Percentiles rank a stretch among this genome's conserved stretches.
These are phyloP conservation scores for Ditylenchus weischeri DNA, from an alignment of 2,888 invertebrate species.

Conservation along the genomic window DNA sequence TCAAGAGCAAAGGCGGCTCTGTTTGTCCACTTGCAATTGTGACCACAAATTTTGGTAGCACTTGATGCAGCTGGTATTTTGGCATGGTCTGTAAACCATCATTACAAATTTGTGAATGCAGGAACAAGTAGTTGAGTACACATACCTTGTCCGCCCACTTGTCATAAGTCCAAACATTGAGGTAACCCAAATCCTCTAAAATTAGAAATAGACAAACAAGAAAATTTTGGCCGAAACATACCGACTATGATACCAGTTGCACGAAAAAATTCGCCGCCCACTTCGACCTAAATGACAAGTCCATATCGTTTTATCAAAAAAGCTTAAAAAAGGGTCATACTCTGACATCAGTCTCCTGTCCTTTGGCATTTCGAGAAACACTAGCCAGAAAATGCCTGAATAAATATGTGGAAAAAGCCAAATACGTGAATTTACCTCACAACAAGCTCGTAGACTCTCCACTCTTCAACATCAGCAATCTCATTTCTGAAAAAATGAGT, in stretches of 20 bases:
- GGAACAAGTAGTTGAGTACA: too few relatives aligned
- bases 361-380: constrained; percentile 87
- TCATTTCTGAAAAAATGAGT: constrained; percentile 3
- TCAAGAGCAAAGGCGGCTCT: constrained; percentile 59
- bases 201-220: too few relatives aligned
- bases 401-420: neutral
- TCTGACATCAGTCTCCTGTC: constrained; percentile 83
- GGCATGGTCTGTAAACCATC: constrained; percentile 31
- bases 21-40: constrained; percentile 73
- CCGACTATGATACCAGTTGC: constrained; percentile 77
- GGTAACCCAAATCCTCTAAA: constrained; percentile 81
- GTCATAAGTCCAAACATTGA: constrained; percentile 67
- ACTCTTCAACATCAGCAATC: constrained; percentile 74
- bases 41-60: constrained; percentile 60
- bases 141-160: constrained; percentile 52
- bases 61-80: constrained; percentile 56
- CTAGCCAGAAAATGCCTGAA: constrained; percentile 84
- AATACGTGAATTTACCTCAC: constrained; percentile 66
- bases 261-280: constrained; percentile 79
- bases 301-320: neutral
- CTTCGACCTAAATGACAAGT: constrained; percentile 64
- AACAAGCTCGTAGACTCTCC: constrained; percentile 85
- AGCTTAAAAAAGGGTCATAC: constrained; percentile 56
- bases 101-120: too few relatives aligned
- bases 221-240: too few relatives aligned